Conservation (phyloP, 2,113 vertebrate genomes). For the Hippolais icterina region DNA sequence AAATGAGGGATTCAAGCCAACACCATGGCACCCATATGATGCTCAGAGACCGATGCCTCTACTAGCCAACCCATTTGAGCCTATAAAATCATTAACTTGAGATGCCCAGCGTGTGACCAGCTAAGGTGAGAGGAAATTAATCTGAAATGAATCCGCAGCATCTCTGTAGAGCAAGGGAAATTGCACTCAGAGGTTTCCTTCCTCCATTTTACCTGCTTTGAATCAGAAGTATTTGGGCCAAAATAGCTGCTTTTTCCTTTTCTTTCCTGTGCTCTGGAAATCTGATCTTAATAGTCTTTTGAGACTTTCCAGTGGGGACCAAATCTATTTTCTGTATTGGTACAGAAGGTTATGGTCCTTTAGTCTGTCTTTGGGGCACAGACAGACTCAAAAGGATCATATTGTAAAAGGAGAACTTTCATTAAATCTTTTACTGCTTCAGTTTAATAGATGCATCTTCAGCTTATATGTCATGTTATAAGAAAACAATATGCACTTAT, state of each 20-base stretch:
- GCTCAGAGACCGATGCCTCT: background rate
- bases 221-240: background rate
- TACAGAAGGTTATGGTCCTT: background rate
- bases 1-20: background rate
- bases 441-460: background rate
- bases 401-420: background rate
- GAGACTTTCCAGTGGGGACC: background rate
- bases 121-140: background rate
- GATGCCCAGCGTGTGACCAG: background rate
- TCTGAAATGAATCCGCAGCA: background rate
- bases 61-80: accelerated
- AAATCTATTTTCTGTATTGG: background rate
- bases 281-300: background rate
- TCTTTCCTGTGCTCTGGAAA: background rate
- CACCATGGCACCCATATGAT: accelerated
- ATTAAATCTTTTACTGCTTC: background rate
- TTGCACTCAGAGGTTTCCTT: background rate
- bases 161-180: background rate
- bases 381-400: background rate
- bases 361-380: background rate
- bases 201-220: background rate
- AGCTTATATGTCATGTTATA: background rate
- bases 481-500: background rate
- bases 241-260: background rate
- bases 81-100: background rate